Evolutionary conservation across 2,888 invertebrate genomes (phyloP).

Genomic region (Campoplex nolae): DNA sequence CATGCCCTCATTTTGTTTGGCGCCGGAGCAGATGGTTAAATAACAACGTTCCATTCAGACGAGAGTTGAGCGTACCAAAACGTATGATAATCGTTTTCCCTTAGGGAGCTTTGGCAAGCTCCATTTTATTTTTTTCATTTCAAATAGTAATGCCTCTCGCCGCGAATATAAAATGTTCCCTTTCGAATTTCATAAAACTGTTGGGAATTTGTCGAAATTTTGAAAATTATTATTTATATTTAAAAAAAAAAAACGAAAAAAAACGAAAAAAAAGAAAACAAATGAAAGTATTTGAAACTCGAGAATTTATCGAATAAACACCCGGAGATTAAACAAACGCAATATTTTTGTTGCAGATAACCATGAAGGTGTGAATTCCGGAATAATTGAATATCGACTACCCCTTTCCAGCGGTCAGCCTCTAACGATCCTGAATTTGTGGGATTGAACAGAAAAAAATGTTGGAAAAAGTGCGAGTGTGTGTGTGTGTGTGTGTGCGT

Average conservation of each 20-base stretch:
- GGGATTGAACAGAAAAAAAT: not conserved
- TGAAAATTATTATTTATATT: not conserved
- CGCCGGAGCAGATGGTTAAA: not conserved
- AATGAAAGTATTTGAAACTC: not conserved
- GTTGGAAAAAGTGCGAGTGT: not conserved
- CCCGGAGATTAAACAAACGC: not conserved
- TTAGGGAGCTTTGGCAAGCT: not conserved
- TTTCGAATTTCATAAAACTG: not conserved
- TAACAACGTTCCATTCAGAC: not conserved
- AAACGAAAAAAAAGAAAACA: not conserved
- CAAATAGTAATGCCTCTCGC: not conserved
- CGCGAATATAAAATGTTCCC: not conserved
- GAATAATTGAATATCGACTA: slow-evolving; percentile 18
- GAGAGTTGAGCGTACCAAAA: not conserved
- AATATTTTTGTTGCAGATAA: slow-evolving; percentile 49
- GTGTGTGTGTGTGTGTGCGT: too few species aligned
- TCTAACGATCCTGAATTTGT: not conserved
- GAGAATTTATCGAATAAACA: not conserved
- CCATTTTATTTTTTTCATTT: not conserved
- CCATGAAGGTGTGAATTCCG: not conserved
- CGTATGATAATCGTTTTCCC: slow-evolving; percentile 8
- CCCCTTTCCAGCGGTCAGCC: not conserved
- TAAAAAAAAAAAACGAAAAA: too few species aligned
- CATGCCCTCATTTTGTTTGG: not conserved
- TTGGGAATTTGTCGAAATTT: not conserved